phyloP scores from a whole-genome alignment of 2,797 vertebrate genomes.

The Vespertilio murinus region DNA sequence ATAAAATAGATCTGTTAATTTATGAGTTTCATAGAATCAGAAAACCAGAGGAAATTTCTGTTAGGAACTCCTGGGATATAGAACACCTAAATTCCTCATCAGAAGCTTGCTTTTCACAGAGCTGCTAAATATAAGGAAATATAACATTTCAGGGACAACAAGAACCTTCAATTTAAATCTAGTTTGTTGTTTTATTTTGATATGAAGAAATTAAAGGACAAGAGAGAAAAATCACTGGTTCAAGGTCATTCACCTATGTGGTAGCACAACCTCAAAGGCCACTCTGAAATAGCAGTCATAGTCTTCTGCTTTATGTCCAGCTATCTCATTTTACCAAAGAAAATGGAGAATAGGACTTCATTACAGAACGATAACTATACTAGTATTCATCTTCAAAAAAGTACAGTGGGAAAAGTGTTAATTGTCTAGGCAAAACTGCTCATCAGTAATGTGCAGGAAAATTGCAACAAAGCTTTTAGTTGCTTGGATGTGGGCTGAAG shows the following conservation, averaged over 20 bases:
- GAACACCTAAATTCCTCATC: neutral
- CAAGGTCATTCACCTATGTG: neutral
- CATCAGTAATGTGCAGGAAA: slow-evolving; percentile 41
- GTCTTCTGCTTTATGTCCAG: neutral
- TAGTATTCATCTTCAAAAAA: slow-evolving; percentile 35
- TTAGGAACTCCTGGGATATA: neutral
- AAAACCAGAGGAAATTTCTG: neutral
- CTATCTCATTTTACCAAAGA: neutral
- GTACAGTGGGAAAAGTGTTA: slow-evolving; percentile 53
- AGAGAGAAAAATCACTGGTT: neutral
- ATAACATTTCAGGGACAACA: neutral
- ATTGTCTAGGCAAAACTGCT: slow-evolving; percentile 49
- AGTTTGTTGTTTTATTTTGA: neutral
- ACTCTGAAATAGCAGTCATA: neutral
- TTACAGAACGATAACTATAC: slow-evolving; percentile 19
- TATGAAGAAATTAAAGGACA: neutral
- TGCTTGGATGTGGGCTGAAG: neutral
- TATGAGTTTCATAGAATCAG: slow-evolving; percentile 33
- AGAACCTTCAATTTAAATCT: neutral
- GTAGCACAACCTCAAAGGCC: neutral
- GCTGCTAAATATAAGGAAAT: neutral
- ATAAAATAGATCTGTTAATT: neutral
- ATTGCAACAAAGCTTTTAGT: neutral
- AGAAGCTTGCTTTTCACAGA: slow-evolving; percentile 49
- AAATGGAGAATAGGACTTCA: slow-evolving; percentile 39